These are phyloP conservation scores for Trematomus bernacchii DNA, from an alignment of 2,797 vertebrate genomes.

Conservation along the genomic window DNA sequence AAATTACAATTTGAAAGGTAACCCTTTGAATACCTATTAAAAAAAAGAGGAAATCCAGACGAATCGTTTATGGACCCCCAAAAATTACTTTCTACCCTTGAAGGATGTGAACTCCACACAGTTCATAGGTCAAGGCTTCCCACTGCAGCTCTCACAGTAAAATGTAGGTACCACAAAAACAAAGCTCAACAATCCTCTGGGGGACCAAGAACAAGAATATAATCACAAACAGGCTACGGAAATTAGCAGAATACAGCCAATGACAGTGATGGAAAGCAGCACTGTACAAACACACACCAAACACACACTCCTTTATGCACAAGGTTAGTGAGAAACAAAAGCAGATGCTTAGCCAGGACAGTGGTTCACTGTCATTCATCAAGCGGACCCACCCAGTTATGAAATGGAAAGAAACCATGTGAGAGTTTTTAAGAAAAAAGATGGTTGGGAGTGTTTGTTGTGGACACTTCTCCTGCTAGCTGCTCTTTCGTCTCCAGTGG, in stretches of 20 bases:
- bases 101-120: conserved; percentile 43
- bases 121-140: conserved; percentile 68
- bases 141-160: conserved; percentile 38
- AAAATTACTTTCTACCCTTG: conserved; percentile 20
- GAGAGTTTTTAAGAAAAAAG: conserved; percentile 39
- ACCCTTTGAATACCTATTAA: conserved; percentile 12
- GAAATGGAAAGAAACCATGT: conserved; percentile 55
- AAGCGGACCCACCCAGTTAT: conserved; percentile 32
- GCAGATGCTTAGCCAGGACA: conserved; percentile 54
- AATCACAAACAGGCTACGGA: conserved; percentile 58
- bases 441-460: conserved; percentile 28
- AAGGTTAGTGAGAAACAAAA: conserved; percentile 54
- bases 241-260: conserved; percentile 39
- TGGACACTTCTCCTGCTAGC: conserved; percentile 15
- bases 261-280: conserved; percentile 63
- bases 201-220: conserved; percentile 34
- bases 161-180: conserved; percentile 39
- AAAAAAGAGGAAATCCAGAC: conserved; percentile 4
- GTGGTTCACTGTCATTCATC: conserved; percentile 34
- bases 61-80: background rate
- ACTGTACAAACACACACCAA: conserved; percentile 34
- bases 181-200: conserved; percentile 40
- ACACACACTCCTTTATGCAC: conserved; percentile 26
- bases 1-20: background rate
- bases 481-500: conserved; percentile 36